These are phyloP conservation scores for Trachops cirrhosus DNA, from an alignment of 2,797 vertebrate species.

Conservation along the genomic window DNA sequence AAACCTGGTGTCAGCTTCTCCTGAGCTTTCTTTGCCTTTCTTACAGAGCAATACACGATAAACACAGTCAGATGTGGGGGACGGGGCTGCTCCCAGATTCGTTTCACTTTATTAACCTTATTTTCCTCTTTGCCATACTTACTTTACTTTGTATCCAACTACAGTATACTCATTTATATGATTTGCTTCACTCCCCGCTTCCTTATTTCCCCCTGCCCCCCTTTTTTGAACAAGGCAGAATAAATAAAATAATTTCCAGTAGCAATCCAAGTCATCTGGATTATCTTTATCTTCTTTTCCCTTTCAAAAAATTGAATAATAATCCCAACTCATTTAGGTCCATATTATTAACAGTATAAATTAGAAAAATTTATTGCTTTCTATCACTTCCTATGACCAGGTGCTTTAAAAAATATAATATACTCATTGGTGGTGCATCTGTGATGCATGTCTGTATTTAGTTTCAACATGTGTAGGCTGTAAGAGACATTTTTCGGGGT, in stretches of 20 bases:
- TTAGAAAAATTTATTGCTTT: background rate
- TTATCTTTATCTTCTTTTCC: background rate
- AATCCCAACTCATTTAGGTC: background rate
- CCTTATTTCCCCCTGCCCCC: background rate
- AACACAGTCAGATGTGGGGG: background rate
- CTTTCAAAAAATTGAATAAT: background rate
- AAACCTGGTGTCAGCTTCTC: background rate
- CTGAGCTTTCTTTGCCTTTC: background rate
- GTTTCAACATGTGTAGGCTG: slow-evolving; percentile 25
- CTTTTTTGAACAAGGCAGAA: background rate
- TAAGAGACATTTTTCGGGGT: background rate
- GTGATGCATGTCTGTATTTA: slow-evolving; percentile 28
- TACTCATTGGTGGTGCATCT: background rate
- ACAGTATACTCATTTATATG: background rate
- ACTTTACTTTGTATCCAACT: background rate
- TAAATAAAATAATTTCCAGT: background rate
- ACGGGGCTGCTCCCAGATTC: background rate
- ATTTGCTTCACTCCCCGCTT: background rate
- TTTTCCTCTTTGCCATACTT: background rate
- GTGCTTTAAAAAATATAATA: background rate
- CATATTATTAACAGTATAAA: background rate
- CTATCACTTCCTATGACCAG: background rate
- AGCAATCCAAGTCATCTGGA: background rate
- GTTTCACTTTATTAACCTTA: background rate
- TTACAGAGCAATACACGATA: background rate